These are phyloP conservation scores for Panthera uncia DNA, from an alignment of 2,113 vertebrate genomes.

Conservation along the genomic window DNA sequence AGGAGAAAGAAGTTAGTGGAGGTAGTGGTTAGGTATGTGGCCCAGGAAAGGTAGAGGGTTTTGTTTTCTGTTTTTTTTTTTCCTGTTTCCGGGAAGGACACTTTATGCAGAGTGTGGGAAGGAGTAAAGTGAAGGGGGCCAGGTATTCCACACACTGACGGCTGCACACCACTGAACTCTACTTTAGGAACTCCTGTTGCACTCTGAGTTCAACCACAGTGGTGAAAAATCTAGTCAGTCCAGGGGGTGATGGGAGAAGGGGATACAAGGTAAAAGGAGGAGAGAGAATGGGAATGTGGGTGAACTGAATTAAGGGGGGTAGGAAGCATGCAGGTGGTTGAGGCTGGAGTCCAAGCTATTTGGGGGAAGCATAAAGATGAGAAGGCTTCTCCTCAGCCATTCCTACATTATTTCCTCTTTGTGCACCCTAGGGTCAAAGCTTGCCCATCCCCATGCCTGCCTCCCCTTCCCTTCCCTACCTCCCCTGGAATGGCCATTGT, in stretches of 20 bases:
- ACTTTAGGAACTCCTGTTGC: not conserved
- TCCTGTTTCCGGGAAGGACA: not conserved
- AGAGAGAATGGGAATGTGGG: not conserved
- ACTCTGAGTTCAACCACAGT: not conserved
- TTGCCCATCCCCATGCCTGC: not conserved
- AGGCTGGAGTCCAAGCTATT: not conserved
- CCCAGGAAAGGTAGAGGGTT: not conserved
- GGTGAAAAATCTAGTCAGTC: not conserved
- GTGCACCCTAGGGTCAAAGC: not conserved
- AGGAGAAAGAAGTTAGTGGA: conserved; percentile 82
- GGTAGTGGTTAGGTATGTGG: not conserved
- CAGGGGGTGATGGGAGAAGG: not conserved
- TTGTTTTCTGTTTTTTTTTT: not conserved
- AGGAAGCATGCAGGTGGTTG: not conserved
- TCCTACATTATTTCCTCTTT: not conserved
- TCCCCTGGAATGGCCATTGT: not conserved
- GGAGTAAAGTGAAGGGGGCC: not conserved
- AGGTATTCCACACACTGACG: not conserved
- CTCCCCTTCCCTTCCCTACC: not conserved
- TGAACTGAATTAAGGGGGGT: not conserved
- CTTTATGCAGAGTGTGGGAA: not conserved
- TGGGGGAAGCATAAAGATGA: not conserved
- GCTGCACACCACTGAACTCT: not conserved
- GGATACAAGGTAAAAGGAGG: not conserved
- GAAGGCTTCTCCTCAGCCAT: not conserved